These are phyloP conservation scores for Ashinkailepas kermadecensis DNA, from an alignment of 2,888 invertebrate species.

Conservation along the genomic window DNA sequence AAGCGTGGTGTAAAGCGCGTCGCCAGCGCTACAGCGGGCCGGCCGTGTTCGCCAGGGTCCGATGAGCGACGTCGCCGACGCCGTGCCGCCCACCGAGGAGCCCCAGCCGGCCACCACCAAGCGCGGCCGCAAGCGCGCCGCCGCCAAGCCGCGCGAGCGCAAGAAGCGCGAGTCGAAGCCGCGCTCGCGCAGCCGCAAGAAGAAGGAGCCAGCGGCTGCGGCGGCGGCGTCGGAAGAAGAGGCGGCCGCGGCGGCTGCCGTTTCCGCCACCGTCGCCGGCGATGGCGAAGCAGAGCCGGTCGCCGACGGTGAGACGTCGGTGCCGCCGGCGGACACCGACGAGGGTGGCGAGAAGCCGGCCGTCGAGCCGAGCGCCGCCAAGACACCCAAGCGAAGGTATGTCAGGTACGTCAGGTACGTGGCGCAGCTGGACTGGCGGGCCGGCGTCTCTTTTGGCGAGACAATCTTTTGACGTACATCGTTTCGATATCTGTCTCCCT, in stretches of 20 bases:
- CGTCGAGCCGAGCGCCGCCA: background rate
- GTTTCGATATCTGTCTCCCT: background rate
- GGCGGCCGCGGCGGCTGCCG: background rate
- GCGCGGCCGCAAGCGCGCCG: background rate
- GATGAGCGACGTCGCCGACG: background rate
- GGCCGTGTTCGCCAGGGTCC: background rate
- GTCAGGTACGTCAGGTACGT: background rate
- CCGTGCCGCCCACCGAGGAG: background rate
- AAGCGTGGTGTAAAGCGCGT: no score
- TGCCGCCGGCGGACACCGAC: background rate
- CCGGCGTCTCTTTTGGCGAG: no score
- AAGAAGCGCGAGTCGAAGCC: conserved; percentile 8
- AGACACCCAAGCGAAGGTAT: conserved; percentile 13
- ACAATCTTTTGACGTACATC: background rate
- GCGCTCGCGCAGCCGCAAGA: background rate
- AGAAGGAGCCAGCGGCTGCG: background rate
- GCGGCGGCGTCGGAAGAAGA: background rate
- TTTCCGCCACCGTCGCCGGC: no score
- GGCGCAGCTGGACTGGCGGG: no score
- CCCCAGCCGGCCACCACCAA: background rate
- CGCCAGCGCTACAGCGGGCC: no score
- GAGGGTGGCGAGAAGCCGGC: background rate
- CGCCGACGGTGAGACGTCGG: background rate
- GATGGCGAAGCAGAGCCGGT: background rate
- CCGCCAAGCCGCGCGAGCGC: conserved; percentile 20